phyloP scores from a whole-genome alignment of 64 coral and sea anemone genomes.

The Anthopleura sola region DNA sequence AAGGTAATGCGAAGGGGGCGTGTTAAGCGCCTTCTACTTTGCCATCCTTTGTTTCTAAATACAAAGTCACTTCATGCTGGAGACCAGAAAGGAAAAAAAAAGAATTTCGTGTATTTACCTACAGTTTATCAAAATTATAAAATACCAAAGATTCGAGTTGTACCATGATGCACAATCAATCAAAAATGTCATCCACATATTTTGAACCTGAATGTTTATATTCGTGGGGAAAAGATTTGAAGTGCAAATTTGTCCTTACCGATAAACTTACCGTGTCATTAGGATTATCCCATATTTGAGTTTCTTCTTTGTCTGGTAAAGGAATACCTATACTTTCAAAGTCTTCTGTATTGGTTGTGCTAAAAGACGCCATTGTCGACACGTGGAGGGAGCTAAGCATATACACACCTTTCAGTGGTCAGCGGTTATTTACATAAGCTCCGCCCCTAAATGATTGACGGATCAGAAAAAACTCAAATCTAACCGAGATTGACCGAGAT shows the following conservation, averaged over 20 bases:
- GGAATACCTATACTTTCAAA: neutral
- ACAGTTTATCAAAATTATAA: too few species aligned
- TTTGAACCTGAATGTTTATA: too few species aligned
- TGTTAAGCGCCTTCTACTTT: neutral
- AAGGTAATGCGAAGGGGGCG: neutral
- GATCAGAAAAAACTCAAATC: neutral
- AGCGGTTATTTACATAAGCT: neutral
- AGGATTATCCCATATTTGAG: conserved; percentile 1
- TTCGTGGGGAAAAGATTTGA: neutral
- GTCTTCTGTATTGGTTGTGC: neutral
- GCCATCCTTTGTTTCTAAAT: conserved; percentile 4
- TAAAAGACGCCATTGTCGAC: neutral
- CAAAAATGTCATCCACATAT: too few species aligned
- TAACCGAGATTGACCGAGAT: too few species aligned
- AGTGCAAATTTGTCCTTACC: neutral
- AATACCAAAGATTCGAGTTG: too few species aligned
- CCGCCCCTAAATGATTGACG: neutral
- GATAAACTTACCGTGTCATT: neutral
- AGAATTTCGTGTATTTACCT: too few species aligned
- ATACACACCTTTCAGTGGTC: neutral
- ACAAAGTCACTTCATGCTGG: neutral
- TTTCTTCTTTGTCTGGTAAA: conserved; percentile 2
- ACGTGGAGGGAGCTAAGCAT: neutral
- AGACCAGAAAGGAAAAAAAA: neutral
- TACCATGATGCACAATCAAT: too few species aligned